Evolutionary conservation across 2,888 invertebrate species (phyloP).

Genomic region (Formica aserva): DNA sequence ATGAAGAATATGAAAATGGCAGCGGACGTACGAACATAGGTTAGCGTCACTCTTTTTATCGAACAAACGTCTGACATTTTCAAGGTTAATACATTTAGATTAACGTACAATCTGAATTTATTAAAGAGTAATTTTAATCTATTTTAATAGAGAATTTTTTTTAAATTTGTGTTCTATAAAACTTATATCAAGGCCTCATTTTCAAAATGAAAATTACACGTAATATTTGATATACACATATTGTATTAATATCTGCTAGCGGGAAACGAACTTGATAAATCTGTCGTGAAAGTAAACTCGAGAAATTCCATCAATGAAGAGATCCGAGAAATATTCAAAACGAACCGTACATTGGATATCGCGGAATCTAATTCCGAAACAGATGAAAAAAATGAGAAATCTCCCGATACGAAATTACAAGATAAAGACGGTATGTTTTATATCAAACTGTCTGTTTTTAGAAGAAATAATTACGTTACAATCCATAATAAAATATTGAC

Average conservation of each 20-base stretch:
- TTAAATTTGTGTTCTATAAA: neutral
- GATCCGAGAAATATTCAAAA: neutral
- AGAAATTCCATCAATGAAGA: neutral
- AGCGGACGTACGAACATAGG: conserved; percentile 72
- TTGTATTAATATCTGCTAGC: neutral
- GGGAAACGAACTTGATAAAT: neutral
- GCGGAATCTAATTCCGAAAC: neutral
- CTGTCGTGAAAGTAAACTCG: neutral
- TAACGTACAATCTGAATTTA: neutral
- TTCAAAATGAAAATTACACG: neutral
- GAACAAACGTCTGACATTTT: neutral
- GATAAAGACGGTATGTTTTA: conserved; percentile 15
- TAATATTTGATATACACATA: neutral
- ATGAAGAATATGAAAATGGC: conserved; percentile 56
- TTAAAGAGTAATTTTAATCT: neutral
- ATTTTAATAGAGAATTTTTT: neutral
- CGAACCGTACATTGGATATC: neutral
- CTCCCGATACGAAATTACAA: neutral
- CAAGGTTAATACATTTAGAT: conserved; percentile 5
- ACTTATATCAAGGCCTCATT: no score
- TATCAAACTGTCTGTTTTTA: neutral
- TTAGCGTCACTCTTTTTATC: conserved; percentile 64
- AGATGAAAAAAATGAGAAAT: neutral
- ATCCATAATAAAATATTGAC: neutral
- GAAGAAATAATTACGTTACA: neutral